Conservation (phyloP, 2,888 invertebrate species). For the Phanerotoma sp. region DNA sequence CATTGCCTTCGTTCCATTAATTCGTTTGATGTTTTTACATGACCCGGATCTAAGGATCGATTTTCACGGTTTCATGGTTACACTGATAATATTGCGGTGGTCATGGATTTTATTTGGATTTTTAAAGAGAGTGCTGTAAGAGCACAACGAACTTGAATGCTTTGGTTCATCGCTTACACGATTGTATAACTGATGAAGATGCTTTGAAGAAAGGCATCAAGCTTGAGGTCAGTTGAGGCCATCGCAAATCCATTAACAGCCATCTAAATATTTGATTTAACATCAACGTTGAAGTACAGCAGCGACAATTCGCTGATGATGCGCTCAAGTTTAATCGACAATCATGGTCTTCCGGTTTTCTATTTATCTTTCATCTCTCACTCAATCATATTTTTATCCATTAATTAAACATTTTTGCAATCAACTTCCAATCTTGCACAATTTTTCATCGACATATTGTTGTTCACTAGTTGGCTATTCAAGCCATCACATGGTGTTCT, state of each 20-base stretch:
- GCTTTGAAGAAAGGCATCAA: slow-evolving; percentile 16
- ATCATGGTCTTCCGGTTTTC: not conserved
- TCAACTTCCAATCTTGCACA: too few relatives aligned
- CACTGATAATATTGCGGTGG: slow-evolving; percentile 16
- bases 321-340: not conserved
- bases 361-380: not conserved
- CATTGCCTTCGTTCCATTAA: not conserved
- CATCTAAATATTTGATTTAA: slow-evolving; percentile 39
- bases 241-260: slow-evolving; percentile 38
- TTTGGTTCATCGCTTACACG: slow-evolving; percentile 8
- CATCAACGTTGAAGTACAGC: not conserved
- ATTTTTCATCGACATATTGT: too few relatives aligned
- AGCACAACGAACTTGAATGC: slow-evolving; percentile 6
- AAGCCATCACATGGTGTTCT: not conserved
- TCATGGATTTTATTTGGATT: slow-evolving; percentile 15
- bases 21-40: not conserved
- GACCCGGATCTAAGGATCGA: slow-evolving; percentile 1
- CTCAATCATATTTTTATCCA: not conserved
- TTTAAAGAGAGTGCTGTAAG: not conserved
- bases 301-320: not conserved
- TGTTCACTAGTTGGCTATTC: too few relatives aligned
- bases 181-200: slow-evolving; percentile 16
- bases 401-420: not conserved
- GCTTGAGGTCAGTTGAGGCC: slow-evolving; percentile 35
- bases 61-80: slow-evolving; percentile 14